Conservation (phyloP, 2,113 vertebrate genomes). For the Junco hyemalis region DNA sequence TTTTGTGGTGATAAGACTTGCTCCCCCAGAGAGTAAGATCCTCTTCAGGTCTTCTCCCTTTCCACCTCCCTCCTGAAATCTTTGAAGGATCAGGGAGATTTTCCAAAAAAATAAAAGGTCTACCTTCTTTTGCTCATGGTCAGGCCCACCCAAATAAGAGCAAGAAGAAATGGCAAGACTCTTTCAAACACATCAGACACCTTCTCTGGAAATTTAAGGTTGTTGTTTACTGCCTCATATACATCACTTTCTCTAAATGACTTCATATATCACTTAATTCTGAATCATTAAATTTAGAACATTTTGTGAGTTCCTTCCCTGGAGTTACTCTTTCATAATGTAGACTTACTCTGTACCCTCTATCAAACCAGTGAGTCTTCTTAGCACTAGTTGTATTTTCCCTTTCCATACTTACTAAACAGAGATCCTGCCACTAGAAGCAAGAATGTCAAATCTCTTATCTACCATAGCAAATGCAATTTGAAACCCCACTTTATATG, state of each 20-base stretch:
- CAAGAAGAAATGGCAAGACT: not conserved
- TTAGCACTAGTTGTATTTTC: not conserved
- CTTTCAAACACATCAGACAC: not conserved
- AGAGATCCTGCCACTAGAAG: not conserved
- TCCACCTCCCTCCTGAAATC: not conserved
- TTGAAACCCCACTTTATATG: constrained; percentile 10
- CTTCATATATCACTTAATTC: not conserved
- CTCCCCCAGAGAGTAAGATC: not conserved
- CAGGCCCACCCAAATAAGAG: not conserved
- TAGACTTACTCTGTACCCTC: not conserved
- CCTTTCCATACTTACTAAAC: not conserved
- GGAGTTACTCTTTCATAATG: not conserved
- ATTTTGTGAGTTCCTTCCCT: not conserved
- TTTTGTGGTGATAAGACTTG: not conserved
- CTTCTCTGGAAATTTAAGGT: not conserved
- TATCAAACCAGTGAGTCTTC: not conserved
- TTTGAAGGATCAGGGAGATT: not conserved
- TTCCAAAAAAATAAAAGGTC: not conserved
- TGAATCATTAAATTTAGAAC: not conserved
- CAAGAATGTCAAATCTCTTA: not conserved
- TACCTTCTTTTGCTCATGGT: not conserved
- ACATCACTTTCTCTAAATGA: not conserved
- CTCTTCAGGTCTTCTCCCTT: not conserved
- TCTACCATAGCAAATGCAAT: not conserved
- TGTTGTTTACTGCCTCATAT: not conserved